A percentile compares a stretch with the other conserved stretches of the same genome.
Evolutionary conservation across 2,113 vertebrate genomes (phyloP).

Genomic region (Strigops habroptila): DNA sequence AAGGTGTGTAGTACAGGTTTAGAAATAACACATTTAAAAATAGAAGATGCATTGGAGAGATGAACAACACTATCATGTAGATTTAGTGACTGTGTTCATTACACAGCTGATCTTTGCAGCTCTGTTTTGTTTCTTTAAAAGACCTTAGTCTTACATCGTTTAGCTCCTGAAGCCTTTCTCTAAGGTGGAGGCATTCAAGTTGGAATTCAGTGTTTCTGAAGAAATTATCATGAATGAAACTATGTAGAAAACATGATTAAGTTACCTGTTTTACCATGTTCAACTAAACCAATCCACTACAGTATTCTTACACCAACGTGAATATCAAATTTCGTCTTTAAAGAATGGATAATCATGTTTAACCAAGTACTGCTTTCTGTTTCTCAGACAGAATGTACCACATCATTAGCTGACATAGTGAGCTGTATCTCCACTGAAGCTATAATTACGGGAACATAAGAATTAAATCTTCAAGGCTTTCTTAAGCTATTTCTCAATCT

Average conservation of each 20-base stretch:
- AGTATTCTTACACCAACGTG: background rate
- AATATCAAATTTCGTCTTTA: background rate
- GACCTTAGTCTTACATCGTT: background rate
- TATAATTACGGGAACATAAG: background rate
- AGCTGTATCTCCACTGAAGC: background rate
- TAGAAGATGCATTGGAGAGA: background rate
- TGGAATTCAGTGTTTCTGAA: background rate
- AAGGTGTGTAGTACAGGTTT: background rate
- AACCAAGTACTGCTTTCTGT: background rate
- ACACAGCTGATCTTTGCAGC: background rate
- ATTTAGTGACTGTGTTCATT: background rate
- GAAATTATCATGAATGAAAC: background rate
- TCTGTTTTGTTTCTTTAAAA: background rate
- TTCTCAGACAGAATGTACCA: background rate
- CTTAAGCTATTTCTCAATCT: background rate
- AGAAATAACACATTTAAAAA: background rate
- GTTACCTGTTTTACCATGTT: background rate
- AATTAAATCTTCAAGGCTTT: background rate
- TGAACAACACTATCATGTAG: background rate
- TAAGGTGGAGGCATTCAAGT: background rate
- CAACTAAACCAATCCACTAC: background rate
- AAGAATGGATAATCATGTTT: background rate
- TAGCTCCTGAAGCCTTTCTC: background rate
- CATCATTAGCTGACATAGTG: background rate
- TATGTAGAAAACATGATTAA: background rate